phyloP scores from a whole-genome alignment of 2,888 invertebrate genomes.

The Ormyrus thymus region DNA sequence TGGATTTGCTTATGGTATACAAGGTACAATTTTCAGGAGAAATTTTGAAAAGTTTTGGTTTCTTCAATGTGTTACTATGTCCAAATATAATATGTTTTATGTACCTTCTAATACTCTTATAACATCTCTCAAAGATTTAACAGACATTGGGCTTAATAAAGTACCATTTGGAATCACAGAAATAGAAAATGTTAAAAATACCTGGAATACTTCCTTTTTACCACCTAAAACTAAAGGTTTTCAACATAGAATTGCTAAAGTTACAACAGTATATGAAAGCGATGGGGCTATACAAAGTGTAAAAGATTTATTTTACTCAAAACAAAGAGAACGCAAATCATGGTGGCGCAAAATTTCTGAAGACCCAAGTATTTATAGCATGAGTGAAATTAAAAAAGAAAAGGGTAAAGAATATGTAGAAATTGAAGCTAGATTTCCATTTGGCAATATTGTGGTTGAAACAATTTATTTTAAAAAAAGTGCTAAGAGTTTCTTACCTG shows the following conservation, averaged over 20 bases:
- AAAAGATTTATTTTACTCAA: slow-evolving; percentile 83
- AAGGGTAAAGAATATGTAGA: slow-evolving; percentile 77
- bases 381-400: slow-evolving; percentile 78
- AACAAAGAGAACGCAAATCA: slow-evolving; percentile 86
- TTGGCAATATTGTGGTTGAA: slow-evolving; percentile 81
- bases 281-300: slow-evolving; percentile 72
- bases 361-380: slow-evolving; percentile 81
- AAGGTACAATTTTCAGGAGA: slow-evolving; percentile 76
- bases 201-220: slow-evolving; percentile 63
- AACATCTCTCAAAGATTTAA: slow-evolving; percentile 59
- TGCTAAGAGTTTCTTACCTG: slow-evolving; percentile 60
- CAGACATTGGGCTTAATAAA: slow-evolving; percentile 53
- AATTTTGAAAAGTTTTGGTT: slow-evolving; percentile 79
- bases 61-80: slow-evolving; percentile 74
- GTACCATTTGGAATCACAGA: slow-evolving; percentile 67
- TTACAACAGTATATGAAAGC: slow-evolving; percentile 63
- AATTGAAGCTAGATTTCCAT: slow-evolving; percentile 81
- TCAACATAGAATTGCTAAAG: slow-evolving; percentile 63
- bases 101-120: slow-evolving; percentile 60
- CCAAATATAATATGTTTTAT: slow-evolving; percentile 76
- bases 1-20: slow-evolving; percentile 72
- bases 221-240: slow-evolving; percentile 50
- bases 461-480: slow-evolving; percentile 74
- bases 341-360: slow-evolving; percentile 88
- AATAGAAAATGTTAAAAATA: slow-evolving; percentile 61